Evolutionary conservation across 2,888 invertebrate species (phyloP), one percentile per base, ranked within the genome.

Genomic region (Plebejus anna): DNA sequence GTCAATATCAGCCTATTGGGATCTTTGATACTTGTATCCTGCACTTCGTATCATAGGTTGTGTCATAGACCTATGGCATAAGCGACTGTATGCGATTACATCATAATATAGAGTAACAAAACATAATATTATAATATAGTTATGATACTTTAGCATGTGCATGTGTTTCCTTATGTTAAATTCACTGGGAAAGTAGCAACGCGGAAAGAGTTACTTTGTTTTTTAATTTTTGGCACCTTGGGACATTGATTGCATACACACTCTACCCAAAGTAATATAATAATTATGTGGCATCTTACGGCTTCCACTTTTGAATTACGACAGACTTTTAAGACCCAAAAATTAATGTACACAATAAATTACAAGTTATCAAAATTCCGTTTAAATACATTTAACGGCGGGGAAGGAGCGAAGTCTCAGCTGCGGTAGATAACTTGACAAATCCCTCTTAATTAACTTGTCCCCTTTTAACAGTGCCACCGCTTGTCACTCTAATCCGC

Each of bases 401-500:
- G 9, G 28, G 51, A 32, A 72, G 72, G 47, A 28, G 55, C 55
- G 55, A 28, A 16, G 73, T 72, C 77, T 61, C 79, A 78, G 78
- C 78, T 79, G 78, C 73, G 32, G 80, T 78, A 82, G 82, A 82
- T 85, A 85, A 82, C 82, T 81, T 84, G 85, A 87, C 85, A 83
- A 85, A 84, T 85, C 84, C 83, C 80, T 82, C 85, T 87, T 88
- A 88, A 90, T 89, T 89, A 89, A 88, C 86, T 87, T 86, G 86
- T 87, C 83, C 82, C 78, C 79, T 79, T 80, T 81, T 82, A 80
- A 80, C 81, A 78, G 81, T 22, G 22, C 22, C 81, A 28, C 79
- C 79, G 81, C 82, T 82, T 82, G 83, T 80, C 80, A 81, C 76
- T 75, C 76, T 78, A 79, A 80, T 79, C 78, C 76, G 36, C 32